Conservation (phyloP, 2,797 vertebrate genomes). For the Diglossa cyanea region DNA sequence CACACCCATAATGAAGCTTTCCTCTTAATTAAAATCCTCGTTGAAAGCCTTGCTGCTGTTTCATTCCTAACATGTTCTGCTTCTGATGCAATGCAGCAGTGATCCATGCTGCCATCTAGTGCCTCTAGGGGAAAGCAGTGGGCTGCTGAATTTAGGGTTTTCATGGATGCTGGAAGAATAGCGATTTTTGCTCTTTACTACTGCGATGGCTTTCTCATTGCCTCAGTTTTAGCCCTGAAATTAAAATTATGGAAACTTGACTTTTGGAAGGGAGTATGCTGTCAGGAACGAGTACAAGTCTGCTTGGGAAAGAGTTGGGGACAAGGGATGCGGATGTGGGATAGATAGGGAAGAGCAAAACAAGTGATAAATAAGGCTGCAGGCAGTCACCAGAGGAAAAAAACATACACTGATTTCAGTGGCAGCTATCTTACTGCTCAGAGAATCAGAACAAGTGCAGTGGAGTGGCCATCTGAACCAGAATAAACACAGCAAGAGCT, state of each 20-base stretch:
- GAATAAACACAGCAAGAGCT: background rate
- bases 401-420: background rate
- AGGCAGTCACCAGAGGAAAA: background rate
- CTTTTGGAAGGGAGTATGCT: background rate
- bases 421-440: background rate
- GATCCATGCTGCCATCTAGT: background rate
- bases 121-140: background rate
- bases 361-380: background rate
- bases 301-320: accelerated
- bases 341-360: background rate
- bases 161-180: background rate
- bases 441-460: background rate
- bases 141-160: background rate
- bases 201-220: background rate
- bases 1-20: background rate
- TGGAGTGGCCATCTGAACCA: background rate
- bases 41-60: background rate
- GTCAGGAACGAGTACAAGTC: background rate
- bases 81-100: background rate
- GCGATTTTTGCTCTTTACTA: background rate
- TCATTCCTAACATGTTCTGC: accelerated
- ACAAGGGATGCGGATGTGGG: accelerated
- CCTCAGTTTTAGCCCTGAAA: background rate
- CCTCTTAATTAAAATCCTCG: background rate
- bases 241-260: background rate